phyloP scores from a whole-genome alignment of 2,888 invertebrate genomes.

The Leptogaster cylindrica region DNA sequence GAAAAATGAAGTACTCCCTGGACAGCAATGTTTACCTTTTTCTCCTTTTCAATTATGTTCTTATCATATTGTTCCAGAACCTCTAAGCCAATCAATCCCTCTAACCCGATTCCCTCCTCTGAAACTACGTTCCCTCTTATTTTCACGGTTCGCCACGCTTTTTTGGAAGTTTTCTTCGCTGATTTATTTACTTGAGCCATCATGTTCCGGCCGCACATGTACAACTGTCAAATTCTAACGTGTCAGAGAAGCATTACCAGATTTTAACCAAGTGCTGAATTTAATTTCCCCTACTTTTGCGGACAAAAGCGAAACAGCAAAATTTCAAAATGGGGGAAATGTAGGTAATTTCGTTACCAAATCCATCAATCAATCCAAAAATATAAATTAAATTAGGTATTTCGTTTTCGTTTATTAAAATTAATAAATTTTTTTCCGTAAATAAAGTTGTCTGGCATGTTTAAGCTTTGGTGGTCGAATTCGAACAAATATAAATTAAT shows the following conservation, averaged over 20 bases:
- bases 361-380: no score
- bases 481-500: background rate
- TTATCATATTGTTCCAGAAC: conserved; percentile 74
- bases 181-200: background rate
- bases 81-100: conserved; percentile 78
- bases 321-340: no score
- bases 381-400: background rate
- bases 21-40: conserved; percentile 63
- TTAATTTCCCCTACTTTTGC: no score
- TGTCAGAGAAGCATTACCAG: conserved; percentile 2
- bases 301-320: no score
- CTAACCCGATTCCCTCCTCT: conserved; percentile 64
- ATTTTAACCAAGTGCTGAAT: background rate
- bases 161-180: no score
- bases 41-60: conserved; percentile 58
- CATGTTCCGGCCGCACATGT: conserved; percentile 7
- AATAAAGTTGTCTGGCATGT: no score
- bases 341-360: no score
- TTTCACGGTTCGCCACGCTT: conserved; percentile 73
- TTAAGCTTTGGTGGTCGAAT: no score
- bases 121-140: conserved; percentile 66
- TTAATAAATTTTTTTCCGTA: no score
- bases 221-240: background rate
- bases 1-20: no score
- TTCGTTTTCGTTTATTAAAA: background rate